These are phyloP conservation scores for Chouioia cunea DNA, from an alignment of 2,888 invertebrate genomes.

Conservation along the genomic window DNA sequence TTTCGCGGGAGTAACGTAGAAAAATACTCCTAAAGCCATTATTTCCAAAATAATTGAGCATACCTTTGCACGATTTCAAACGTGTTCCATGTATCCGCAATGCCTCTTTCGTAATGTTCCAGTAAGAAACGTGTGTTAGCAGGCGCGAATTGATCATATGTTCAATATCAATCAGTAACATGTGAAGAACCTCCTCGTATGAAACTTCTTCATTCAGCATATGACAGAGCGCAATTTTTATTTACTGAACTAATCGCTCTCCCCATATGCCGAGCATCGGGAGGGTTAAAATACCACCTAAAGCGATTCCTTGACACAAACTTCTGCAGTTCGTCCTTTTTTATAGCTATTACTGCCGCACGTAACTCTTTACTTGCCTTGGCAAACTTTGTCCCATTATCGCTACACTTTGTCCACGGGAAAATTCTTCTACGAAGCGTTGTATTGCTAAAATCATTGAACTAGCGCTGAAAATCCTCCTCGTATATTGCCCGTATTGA, in stretches of 20 bases:
- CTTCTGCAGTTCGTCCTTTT: not conserved
- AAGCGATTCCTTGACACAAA: not conserved
- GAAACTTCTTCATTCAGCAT: too few relatives aligned
- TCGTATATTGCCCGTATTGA: conserved; percentile 44
- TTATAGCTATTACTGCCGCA: not conserved
- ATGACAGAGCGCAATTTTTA: conserved; percentile 3
- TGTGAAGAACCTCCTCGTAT: not conserved
- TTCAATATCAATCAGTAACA: not conserved
- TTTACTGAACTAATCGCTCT: conserved; percentile 22
- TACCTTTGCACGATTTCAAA: too few relatives aligned
- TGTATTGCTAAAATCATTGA: conserved; percentile 2
- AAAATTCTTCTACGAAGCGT: not conserved
- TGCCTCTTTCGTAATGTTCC: too few relatives aligned
- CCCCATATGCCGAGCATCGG: conserved; percentile 29
- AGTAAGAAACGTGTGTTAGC: too few relatives aligned
- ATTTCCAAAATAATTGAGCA: too few relatives aligned
- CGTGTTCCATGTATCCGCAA: too few relatives aligned
- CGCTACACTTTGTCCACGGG: not conserved
- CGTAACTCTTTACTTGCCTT: not conserved
- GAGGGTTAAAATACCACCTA: conserved; percentile 15
- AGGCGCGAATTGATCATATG: too few relatives aligned
- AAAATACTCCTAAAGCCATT: too few relatives aligned
- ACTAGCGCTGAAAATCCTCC: conserved; percentile 24
- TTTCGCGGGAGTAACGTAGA: too few relatives aligned
- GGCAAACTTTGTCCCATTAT: conserved; percentile 2